Evolutionary conservation across 2,888 invertebrate species (phyloP), one percentile per base, ranked within the genome.

Genomic region (Ephialtes manifestator): DNA sequence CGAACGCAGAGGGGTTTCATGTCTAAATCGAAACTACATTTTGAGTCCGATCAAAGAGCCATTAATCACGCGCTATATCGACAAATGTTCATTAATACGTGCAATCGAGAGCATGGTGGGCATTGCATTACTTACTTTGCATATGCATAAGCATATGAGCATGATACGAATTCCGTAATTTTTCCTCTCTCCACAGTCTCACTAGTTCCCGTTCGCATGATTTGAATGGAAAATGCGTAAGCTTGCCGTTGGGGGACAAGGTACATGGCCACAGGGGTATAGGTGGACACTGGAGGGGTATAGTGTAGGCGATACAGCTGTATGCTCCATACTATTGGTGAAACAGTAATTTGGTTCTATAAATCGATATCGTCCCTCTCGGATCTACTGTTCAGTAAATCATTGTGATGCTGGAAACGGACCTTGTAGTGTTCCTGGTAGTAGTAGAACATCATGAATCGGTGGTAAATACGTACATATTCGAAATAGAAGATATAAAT

Each of bases 41-140:
- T 72, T 13, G 51, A 51, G 28, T 58, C n/a, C 31, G 51, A 75
- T 83, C 75, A 75, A 83, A 83, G 74, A 63, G 75, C 51, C 79
- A 79, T 83, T 79, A 75, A 83, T 79, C 63, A 83, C 70, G 60
- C 31, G 31, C 51, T 65, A 43, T 71, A 55, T 83, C 63, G 63
- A 63, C 68, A 24, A 24, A 58, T 58, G 28, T 28, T 53, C 55
- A 35, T 28, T 20, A n/a, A 8, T 60, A 65, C 65, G n/a, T 53
- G 28, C 43, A 39, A 35, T 35, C 8, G 51, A 24, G 53, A 20
- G 53, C 65, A 53, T 28, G 35, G 35, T 35, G 28, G 24, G n/a
- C 65, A 31, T 76, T 15, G 53, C 76, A 76, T 76, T 43, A 65
- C 39, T 76, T n/a, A n/a, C n/a, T n/a, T n/a, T n/a, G n/a, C n/a